A percentile compares a stretch with the other conserved stretches of the same genome.
phyloP scores from a whole-genome alignment of 2,888 invertebrate species.

The Eupithecia dodoneata region DNA sequence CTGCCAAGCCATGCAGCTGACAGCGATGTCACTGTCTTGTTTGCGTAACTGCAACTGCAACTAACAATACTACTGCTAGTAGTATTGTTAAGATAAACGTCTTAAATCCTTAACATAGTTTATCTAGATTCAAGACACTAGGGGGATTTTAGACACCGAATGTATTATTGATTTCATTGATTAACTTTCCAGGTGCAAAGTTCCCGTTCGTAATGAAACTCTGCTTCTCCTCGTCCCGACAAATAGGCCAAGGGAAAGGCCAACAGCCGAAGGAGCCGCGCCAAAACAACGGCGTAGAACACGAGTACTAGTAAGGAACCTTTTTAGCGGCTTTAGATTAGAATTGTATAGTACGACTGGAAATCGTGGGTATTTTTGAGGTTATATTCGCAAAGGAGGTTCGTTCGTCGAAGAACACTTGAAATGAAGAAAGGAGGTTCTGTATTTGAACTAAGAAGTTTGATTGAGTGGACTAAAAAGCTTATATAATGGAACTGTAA shows the following conservation, averaged over 20 bases:
- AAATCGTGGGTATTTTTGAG: slow-evolving; percentile 8
- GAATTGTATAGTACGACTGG: slow-evolving; percentile 12
- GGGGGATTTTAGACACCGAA: no score
- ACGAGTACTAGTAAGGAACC: slow-evolving; percentile 78
- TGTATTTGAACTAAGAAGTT: slow-evolving; percentile 1
- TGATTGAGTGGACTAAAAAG: slow-evolving; percentile 2
- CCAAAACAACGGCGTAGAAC: slow-evolving; percentile 74
- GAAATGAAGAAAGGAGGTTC: not conserved
- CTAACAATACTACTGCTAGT: no score
- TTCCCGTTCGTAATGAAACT: slow-evolving; percentile 99
- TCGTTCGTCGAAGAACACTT: not conserved
- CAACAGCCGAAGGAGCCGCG: slow-evolving; percentile 62
- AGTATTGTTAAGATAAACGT: no score
- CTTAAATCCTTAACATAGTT: no score
- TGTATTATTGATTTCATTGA: not conserved
- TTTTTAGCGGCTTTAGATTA: slow-evolving; percentile 11
- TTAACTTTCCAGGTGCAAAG: slow-evolving; percentile 92
- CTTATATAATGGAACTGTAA: not conserved
- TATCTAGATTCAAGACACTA: no score
- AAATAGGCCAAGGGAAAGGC: slow-evolving; percentile 80
- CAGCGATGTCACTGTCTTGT: no score
- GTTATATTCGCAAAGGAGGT: slow-evolving; percentile 2
- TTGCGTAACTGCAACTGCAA: no score
- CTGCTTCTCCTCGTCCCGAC: slow-evolving; percentile 94
- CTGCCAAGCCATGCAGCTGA: no score